A percentile compares a stretch with the other conserved stretches of the same genome.
phyloP scores from a whole-genome alignment of 1,140 invertebrate species.

The Muscidifurax raptorellus region DNA sequence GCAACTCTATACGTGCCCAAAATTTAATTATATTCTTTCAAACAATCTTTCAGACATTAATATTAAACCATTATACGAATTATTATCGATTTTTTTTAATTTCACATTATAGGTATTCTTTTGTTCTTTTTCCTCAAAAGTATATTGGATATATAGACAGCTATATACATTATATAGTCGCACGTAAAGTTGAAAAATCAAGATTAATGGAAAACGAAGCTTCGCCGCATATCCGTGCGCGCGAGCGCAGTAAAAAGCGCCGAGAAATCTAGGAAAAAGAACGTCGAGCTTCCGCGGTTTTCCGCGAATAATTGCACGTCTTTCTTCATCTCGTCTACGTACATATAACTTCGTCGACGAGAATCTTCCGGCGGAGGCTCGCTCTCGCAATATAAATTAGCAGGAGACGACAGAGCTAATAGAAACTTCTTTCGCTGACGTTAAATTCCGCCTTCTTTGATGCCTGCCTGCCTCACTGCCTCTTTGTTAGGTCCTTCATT shows the following conservation, averaged over 20 bases:
- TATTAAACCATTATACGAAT: no score
- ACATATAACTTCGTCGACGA: not conserved
- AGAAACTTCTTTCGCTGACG: slow-evolving; percentile 26
- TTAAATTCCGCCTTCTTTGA: slow-evolving; percentile 12
- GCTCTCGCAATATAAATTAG: slow-evolving; percentile 39
- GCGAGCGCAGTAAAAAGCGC: not conserved
- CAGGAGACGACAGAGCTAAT: slow-evolving; percentile 34
- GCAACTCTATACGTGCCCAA: no score
- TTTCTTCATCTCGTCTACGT: not conserved
- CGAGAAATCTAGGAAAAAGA: not conserved
- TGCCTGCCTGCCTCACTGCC: not conserved
- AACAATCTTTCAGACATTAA: no score
- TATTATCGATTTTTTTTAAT: no score
- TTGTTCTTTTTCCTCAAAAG: not conserved
- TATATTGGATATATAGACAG: not conserved
- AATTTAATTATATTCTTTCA: no score
- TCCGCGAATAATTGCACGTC: not conserved
- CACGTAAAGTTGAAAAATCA: not conserved
- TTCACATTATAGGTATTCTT: not conserved
- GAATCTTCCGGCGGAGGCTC: not conserved
- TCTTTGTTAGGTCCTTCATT: not conserved
- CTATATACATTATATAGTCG: not conserved
- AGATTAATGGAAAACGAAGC: not conserved
- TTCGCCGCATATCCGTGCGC: not conserved
- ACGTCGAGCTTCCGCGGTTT: not conserved